Percentiles rank a stretch among this genome's conserved stretches.
These are phyloP conservation scores for Protobothrops mucrosquamatus DNA, from an alignment of 2,113 vertebrate genomes.

Conservation along the genomic window DNA sequence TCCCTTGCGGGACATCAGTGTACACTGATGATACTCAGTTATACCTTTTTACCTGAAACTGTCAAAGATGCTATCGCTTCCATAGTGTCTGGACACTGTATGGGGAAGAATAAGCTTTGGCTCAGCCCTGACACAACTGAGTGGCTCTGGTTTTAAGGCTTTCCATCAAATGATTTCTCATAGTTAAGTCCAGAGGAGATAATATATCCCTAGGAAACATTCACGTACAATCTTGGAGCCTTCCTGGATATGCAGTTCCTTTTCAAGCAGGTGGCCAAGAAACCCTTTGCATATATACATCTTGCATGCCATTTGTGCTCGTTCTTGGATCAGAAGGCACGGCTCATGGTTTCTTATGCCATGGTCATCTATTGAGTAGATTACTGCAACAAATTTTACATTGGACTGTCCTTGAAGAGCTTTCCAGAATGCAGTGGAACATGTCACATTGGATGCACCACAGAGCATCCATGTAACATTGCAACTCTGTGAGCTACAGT, in stretches of 20 bases:
- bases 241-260: not conserved
- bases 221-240: not conserved
- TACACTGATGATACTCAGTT: not conserved
- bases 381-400: too few relatives aligned
- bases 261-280: not conserved
- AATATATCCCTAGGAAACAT: not conserved
- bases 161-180: not conserved
- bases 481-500: too few relatives aligned
- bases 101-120: not conserved
- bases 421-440: too few relatives aligned
- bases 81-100: too few relatives aligned
- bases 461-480: too few relatives aligned
- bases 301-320: too few relatives aligned
- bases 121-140: not conserved
- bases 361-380: too few relatives aligned
- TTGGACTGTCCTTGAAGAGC: too few relatives aligned
- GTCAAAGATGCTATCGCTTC: not conserved
- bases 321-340: too few relatives aligned
- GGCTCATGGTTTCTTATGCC: too few relatives aligned
- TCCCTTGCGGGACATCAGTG: too few relatives aligned
- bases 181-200: not conserved
- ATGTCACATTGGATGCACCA: too few relatives aligned
- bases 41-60: not conserved
- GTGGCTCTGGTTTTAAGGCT: not conserved
- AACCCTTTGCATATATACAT: not conserved